phyloP scores from a whole-genome alignment of 2,888 invertebrate species.

The Lissocephala sabroskyi region DNA sequence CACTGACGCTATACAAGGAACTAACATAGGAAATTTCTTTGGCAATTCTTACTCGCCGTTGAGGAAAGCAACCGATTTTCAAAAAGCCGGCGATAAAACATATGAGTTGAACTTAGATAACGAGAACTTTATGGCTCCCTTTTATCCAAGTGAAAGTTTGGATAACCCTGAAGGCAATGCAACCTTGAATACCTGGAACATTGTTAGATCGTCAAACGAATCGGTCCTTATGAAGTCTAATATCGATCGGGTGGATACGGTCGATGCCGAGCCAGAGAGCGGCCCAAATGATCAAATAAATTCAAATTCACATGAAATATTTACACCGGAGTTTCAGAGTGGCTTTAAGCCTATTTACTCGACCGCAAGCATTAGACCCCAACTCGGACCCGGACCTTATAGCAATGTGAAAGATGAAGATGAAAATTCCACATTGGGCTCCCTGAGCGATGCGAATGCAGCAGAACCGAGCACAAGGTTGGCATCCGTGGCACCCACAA shows the following conservation, averaged over 20 bases:
- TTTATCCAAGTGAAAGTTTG: slow-evolving; percentile 78
- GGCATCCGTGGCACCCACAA: too few species aligned
- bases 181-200: slow-evolving; percentile 77
- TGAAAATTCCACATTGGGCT: too few species aligned
- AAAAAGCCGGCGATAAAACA: too few species aligned
- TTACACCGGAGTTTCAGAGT: slow-evolving; percentile 80
- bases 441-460: too few species aligned
- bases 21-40: too few species aligned
- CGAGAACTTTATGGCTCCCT: slow-evolving; percentile 78
- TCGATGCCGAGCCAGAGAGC: slow-evolving; percentile 75
- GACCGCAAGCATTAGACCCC: too few species aligned
- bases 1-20: too few species aligned
- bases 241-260: slow-evolving; percentile 69
- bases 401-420: too few species aligned
- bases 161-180: slow-evolving; percentile 72
- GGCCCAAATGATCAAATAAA: not conserved
- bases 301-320: slow-evolving; percentile 45
- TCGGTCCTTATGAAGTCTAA: slow-evolving; percentile 65
- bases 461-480: too few species aligned
- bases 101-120: slow-evolving; percentile 69
- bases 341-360: slow-evolving; percentile 81
- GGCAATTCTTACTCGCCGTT: too few species aligned
- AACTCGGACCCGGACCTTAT: too few species aligned
- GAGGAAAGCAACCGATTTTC: too few species aligned
- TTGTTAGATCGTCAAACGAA: slow-evolving; percentile 71